Evolutionary conservation across 2,113 vertebrate genomes (phyloP), one percentile per base, ranked within the genome.

Genomic region (Pyxicephalus adspersus): DNA sequence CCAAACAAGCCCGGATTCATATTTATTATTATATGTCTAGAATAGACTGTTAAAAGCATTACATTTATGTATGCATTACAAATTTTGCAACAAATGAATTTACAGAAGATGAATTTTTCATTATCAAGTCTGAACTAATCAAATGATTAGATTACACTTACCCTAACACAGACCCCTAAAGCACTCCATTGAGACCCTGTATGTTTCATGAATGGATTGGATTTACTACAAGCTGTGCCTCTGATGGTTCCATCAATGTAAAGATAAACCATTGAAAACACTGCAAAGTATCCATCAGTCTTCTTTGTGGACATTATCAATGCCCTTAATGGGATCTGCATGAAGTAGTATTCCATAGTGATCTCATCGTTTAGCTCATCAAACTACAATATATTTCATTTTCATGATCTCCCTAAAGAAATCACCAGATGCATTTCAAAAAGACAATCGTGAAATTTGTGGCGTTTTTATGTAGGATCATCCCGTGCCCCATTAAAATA

Each of bases 361-460:
- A 74, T 60, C 54, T 74, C 55, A 74, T 13, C 38, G 51, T 22
- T 70, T n/a, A 70, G 71, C 71, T 74, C 71, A 74, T 74, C 71
- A 16, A 74, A 23, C 23, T 54, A 20, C 54, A 38, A 73, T 57
- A 31, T 20, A 57, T 58, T 58, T 73, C 16, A 55, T 60, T 74
- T 38, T 60, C 71, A 58, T 38, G 29, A 38, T 23, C 71, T 38
- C 54, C 71, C 71, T n/a, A n/a, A 8, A 38, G 71, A 60, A 20
- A 38, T 22, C 29, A 11, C 71, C 19, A 34, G 52, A 26, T 73
- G 51, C 20, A 73, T 31, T 26, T 25, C 61, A 23, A 45, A 25
- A 50, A 34, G 52, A 19, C 31, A 28, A 60, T 26, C 29, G 23
- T 34, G 23, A 8, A 74, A 15, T 26, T 23, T 26, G 54, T 55